Evolutionary conservation across 2,888 invertebrate genomes (phyloP).

Genomic region (Phyllotreta cruciferae): DNA sequence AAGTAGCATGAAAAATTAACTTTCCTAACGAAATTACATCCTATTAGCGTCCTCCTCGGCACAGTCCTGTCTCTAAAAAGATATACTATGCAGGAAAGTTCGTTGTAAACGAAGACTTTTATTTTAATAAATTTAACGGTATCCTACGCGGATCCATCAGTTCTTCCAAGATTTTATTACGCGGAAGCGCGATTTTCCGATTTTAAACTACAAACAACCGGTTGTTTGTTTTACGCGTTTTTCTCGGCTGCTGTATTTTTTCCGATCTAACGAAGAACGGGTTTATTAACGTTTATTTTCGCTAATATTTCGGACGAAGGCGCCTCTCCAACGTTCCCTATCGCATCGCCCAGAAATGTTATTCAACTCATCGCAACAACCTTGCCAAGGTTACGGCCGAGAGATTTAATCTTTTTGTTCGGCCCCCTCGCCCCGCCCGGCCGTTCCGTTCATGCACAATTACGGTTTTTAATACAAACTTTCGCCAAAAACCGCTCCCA

Average conservation of each 20-base stretch:
- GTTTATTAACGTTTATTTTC: too few relatives aligned
- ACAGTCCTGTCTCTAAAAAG: conserved; percentile 14
- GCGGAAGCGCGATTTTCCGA: conserved; percentile 15
- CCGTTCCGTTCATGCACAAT: too few relatives aligned
- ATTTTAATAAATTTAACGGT: conserved; percentile 39
- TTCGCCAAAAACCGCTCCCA: too few relatives aligned
- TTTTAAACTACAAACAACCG: conserved; percentile 6
- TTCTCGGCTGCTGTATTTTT: too few relatives aligned
- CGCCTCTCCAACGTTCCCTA: too few relatives aligned
- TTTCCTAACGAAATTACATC: conserved; percentile 1
- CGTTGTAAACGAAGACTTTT: conserved; percentile 34
- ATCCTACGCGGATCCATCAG: conserved; percentile 27
- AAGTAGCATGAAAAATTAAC: background rate
- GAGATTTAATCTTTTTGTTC: conserved; percentile 27
- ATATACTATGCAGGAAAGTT: conserved; percentile 37
- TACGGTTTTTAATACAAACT: too few relatives aligned
- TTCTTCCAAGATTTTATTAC: conserved; percentile 16
- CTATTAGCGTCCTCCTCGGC: conserved; percentile 1
- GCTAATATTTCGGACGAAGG: too few relatives aligned
- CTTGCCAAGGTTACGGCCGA: conserved; percentile 57
- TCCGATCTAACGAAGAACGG: too few relatives aligned
- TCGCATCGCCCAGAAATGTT: conserved; percentile 43
- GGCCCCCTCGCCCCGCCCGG: conserved; percentile 10
- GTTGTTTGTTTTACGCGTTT: too few relatives aligned
- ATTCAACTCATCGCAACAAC: conserved; percentile 56